A percentile compares a stretch with the other conserved stretches of the same genome.
phyloP scores from a whole-genome alignment of 2,113 vertebrate genomes.

The Ariopsis seemanni region DNA sequence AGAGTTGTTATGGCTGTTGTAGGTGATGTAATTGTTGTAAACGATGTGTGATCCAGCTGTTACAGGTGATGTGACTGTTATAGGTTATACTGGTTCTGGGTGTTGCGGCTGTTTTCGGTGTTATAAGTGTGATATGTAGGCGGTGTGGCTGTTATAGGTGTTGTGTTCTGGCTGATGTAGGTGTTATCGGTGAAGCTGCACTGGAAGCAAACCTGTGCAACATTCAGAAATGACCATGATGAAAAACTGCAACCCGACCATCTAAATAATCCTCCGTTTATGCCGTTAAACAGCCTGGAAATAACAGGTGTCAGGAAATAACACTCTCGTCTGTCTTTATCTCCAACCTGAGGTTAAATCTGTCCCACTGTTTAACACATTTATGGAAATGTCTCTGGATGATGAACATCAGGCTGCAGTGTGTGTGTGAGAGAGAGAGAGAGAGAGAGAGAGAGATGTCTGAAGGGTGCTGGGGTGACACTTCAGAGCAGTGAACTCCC shows the following conservation, averaged over 20 bases:
- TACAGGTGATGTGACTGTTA: no score
- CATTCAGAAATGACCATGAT: neutral
- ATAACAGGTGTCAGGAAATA: neutral
- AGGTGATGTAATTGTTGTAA: no score
- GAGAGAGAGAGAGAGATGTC: neutral
- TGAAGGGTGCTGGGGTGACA: neutral
- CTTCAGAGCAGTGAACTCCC: conserved; percentile 43
- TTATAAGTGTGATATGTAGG: no score
- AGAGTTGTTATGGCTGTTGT: no score
- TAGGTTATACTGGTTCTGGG: no score
- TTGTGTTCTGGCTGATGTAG: no score
- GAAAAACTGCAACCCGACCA: neutral
- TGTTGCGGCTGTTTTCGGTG: no score
- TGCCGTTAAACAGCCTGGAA: neutral
- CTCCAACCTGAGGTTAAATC: neutral
- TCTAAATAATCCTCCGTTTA: neutral
- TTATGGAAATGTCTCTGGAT: neutral
- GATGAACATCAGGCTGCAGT: neutral
- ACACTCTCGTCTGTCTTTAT: neutral
- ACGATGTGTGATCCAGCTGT: no score
- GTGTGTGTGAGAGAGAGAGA: neutral
- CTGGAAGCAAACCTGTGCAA: neutral
- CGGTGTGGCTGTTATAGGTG: no score
- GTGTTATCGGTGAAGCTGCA: neutral
- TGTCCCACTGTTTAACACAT: neutral